Evolutionary conservation across 1,140 invertebrate species (phyloP).

Genomic region (Euura saliciscinereae): DNA sequence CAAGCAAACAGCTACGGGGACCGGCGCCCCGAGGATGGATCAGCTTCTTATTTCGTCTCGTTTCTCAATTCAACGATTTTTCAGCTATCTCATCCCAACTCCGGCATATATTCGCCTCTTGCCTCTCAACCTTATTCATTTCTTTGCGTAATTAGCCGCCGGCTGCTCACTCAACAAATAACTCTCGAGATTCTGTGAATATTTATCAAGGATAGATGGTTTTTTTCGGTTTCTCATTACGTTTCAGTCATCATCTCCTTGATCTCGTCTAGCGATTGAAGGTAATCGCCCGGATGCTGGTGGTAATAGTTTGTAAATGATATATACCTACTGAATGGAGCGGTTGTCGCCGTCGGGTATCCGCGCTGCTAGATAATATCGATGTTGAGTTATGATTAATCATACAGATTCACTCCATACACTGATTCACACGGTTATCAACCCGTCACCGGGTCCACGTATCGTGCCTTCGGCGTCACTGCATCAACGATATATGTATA

Average conservation of each 20-base stretch:
- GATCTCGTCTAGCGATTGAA: too few species aligned
- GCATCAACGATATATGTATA: too few species aligned
- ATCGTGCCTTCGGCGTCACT: neutral
- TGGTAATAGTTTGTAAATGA: neutral
- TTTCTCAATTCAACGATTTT: neutral
- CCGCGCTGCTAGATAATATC: neutral
- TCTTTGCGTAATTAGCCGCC: neutral
- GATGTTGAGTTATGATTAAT: neutral
- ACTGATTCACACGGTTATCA: neutral
- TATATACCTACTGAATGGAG: neutral
- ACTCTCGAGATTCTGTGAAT: neutral
- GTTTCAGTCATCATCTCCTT: too few species aligned
- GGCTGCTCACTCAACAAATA: neutral
- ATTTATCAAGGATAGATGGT: too few species aligned
- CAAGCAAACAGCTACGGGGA: neutral
- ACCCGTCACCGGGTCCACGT: neutral
- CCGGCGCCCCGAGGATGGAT: neutral
- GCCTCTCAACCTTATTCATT: neutral
- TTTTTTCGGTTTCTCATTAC: too few species aligned
- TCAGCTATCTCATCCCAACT: neutral
- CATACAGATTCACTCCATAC: neutral
- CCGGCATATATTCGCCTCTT: neutral
- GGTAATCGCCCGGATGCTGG: too few species aligned
- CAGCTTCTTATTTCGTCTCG: neutral
- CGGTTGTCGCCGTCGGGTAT: neutral